Evolutionary conservation across 2,113 vertebrate genomes (phyloP).

Genomic region (Centropus bengalensis): DNA sequence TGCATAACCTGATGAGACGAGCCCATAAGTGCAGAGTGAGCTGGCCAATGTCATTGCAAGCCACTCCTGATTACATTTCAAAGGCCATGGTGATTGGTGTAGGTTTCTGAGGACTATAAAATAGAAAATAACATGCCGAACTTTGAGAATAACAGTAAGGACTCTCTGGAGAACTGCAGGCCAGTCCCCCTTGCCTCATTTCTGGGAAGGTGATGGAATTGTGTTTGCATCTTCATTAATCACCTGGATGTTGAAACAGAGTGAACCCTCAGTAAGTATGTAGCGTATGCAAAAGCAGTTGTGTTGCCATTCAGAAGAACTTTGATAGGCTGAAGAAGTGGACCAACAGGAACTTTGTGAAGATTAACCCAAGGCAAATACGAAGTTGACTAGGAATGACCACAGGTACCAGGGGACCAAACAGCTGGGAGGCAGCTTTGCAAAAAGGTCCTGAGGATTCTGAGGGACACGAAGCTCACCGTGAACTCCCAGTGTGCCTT

Average conservation of each 20-base stretch:
- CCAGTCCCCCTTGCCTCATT: not conserved
- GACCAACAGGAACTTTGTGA: not conserved
- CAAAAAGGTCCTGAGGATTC: not conserved
- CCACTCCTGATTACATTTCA: not conserved
- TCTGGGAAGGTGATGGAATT: not conserved
- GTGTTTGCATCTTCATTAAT: not conserved
- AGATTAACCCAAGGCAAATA: not conserved
- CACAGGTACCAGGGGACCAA: not conserved
- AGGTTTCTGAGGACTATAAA: not conserved
- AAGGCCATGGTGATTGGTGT: not conserved
- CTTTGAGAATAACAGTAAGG: not conserved
- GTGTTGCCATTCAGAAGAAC: not conserved
- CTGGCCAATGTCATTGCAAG: not conserved
- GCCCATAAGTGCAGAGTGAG: not conserved
- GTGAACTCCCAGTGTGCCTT: no score
- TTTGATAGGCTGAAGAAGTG: not conserved
- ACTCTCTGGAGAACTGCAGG: not conserved
- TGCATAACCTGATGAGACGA: accelerated
- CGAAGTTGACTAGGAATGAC: not conserved
- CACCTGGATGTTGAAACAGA: not conserved
- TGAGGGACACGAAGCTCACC: not conserved
- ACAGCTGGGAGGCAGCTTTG: not conserved
- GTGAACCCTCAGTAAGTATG: not conserved
- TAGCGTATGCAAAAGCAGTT: not conserved
- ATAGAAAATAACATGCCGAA: not conserved